Base-by-base conservation (phyloP, 2,888 invertebrate genomes). In the Leptopilina drosophilae region DNA sequence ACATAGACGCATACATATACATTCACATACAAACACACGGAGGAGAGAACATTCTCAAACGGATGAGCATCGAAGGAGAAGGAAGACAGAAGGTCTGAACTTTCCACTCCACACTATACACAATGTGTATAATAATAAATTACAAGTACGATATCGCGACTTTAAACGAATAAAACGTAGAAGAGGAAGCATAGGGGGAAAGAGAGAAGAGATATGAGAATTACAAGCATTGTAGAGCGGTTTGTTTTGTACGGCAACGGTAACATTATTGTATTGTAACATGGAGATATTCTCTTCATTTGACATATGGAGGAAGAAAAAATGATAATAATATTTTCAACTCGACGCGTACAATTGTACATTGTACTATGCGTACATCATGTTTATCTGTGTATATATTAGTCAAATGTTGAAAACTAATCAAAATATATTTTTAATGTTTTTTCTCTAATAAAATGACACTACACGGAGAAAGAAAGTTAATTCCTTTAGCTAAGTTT, bases 241-340 rank as follows among this genome's bases (percentile, higher is more conserved):
- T 83, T 83, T 82, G 86, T 85, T 87, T 86, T 85, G 83, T 86
- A 86, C 85, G 82, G 83, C 84, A 85, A 87, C 83, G 83, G 84
- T 84, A 87, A 87, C 86, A 87, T 87, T 86, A 85, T 86, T 84
- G 88, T 85, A 88, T 89, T 85, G 83, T 88, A 87, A 87, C 33
- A 33, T 33, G 33, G 33, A 84, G 88, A 87, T 88, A 89, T 87
- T 87, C 86, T 87, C 83, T 49, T 33, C 85, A 84, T 85, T 86
- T 82, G 87, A 88, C 86, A 84, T 33, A 84, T 83, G 82, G 82
- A 83, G 86, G 83, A 82, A 85, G 82, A 46, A 46, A 46, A 46
- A 46, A 46, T 9, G 46, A 46, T 9, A 46, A 46, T 46, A 46
- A 33, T 33, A 9, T 46, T 46, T 46, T 67, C 11, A 46, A 42